These are phyloP conservation scores for Asteroscopus sphinx DNA, from an alignment of 2,888 invertebrate species.

Conservation along the genomic window DNA sequence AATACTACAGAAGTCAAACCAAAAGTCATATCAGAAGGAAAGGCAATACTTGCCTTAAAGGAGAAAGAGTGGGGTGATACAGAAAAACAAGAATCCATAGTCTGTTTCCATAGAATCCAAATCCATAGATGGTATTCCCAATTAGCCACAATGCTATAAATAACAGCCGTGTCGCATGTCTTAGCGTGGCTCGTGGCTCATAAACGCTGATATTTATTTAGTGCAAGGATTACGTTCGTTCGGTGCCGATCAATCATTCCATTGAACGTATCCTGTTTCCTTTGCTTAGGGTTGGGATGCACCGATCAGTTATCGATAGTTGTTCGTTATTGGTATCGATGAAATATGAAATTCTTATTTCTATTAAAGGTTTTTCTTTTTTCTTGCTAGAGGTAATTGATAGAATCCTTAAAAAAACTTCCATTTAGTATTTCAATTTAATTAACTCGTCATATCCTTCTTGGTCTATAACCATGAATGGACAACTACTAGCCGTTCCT, in stretches of 20 bases:
- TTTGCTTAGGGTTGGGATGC: conserved; percentile 78
- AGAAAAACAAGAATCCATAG: too few relatives aligned
- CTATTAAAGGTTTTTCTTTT: too few relatives aligned
- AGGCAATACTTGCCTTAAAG: too few relatives aligned
- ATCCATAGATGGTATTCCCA: conserved; percentile 19
- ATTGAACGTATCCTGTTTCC: conserved; percentile 89
- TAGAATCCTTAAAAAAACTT: background rate
- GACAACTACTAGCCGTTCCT: conserved; percentile 26
- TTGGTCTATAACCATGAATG: conserved; percentile 31
- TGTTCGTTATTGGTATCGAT: conserved; percentile 39
- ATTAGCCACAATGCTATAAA: conserved; percentile 52
- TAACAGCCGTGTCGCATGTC: conserved; percentile 57
- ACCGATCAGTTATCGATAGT: conserved; percentile 62
- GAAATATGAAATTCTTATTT: background rate
- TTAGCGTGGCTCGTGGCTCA: conserved; percentile 53
- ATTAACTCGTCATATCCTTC: conserved; percentile 23
- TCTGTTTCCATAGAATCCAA: background rate
- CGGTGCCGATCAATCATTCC: conserved; percentile 88
- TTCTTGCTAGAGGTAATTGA: too few relatives aligned
- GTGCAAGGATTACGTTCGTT: conserved; percentile 88
- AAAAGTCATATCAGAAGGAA: too few relatives aligned
- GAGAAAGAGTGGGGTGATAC: too few relatives aligned
- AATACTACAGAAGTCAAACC: too few relatives aligned
- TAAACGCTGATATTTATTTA: conserved; percentile 81
- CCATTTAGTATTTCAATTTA: conserved; percentile 16